phyloP scores from a whole-genome alignment of 2,113 vertebrate genomes.

The Leptodactylus fuscus region DNA sequence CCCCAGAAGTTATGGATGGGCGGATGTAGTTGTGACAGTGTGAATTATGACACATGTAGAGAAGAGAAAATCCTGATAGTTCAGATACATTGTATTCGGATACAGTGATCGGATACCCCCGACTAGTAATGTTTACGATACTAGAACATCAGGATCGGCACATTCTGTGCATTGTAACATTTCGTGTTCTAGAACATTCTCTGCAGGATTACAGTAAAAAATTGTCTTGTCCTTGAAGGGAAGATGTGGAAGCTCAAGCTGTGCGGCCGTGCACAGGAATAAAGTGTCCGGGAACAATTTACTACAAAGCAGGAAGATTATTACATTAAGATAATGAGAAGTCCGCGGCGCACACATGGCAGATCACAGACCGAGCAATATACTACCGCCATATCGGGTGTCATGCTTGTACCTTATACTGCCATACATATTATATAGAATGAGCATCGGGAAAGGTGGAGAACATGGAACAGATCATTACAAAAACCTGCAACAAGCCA shows the following conservation, averaged over 20 bases:
- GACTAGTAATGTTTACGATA: neutral
- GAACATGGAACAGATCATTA: too few relatives aligned
- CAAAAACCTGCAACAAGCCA: too few relatives aligned
- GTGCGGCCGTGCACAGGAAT: too few relatives aligned
- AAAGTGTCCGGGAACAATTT: slow-evolving; percentile 46
- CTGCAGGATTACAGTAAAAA: neutral
- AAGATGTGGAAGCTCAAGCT: neutral
- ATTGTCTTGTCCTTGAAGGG: neutral
- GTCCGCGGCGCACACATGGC: slow-evolving; percentile 10
- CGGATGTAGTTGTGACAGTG: too few relatives aligned
- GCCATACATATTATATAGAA: neutral
- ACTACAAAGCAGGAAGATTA: slow-evolving; percentile 1
- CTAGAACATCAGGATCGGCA: neutral
- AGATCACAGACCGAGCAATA: neutral
- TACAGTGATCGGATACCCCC: too few relatives aligned
- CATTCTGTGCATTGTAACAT: neutral
- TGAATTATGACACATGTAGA: too few relatives aligned
- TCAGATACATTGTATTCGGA: too few relatives aligned
- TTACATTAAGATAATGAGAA: neutral
- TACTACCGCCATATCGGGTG: neutral
- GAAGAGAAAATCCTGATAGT: too few relatives aligned
- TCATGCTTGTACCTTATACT: neutral
- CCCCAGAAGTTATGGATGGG: too few relatives aligned
- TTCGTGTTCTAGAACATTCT: neutral
- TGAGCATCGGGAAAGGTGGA: too few relatives aligned